A percentile compares a stretch with the other conserved stretches of the same genome.
Evolutionary conservation across 2,888 invertebrate species (phyloP).

Genomic region (Alentia gelatinosa): DNA sequence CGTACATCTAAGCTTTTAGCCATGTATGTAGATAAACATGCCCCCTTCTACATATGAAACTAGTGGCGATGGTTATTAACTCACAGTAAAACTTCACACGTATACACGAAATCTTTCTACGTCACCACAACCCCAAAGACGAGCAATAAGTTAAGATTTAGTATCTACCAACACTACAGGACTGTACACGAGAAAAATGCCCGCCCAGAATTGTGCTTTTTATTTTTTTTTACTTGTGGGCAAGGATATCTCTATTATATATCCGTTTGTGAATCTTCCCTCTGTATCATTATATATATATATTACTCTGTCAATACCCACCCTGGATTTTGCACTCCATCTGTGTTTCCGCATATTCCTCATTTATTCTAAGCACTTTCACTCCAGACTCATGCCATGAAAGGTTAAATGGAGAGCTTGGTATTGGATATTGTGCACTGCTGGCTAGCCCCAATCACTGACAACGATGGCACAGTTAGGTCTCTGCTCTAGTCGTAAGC

Average conservation of each 20-base stretch:
- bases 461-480: too few relatives aligned
- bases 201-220: background rate
- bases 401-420: background rate
- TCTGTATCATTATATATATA: background rate
- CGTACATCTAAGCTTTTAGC: background rate
- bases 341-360: background rate
- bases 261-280: background rate
- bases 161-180: background rate
- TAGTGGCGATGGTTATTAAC: background rate
- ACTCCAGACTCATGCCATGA: background rate
- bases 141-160: background rate
- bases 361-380: background rate
- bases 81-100: background rate
- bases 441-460: too few relatives aligned
- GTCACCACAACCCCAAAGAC: background rate
- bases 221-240: background rate
- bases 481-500: too few relatives aligned
- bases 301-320: background rate
- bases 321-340: background rate
- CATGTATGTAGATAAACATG: background rate
- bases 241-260: background rate
- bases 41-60: background rate
- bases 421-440: background rate
- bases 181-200: background rate
- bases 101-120: background rate